Evolutionary conservation across 2,888 invertebrate genomes (phyloP).

Genomic region (Drosophila borealis): DNA sequence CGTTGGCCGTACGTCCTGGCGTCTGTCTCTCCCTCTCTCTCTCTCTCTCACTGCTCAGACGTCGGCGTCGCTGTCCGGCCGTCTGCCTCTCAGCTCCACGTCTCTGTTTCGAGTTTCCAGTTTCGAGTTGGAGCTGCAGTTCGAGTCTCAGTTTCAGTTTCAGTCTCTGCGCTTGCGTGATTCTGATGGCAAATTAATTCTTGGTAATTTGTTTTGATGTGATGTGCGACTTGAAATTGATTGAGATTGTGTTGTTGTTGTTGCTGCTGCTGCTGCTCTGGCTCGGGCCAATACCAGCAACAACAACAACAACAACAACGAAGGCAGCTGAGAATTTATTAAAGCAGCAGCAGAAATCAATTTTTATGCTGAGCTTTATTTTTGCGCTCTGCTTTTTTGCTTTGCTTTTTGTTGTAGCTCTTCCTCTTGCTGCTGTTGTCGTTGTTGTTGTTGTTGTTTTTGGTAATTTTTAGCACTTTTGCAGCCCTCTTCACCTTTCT

Average conservation of each 20-base stretch:
- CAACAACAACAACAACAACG: slow-evolving; percentile 25
- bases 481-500: slow-evolving; percentile 10
- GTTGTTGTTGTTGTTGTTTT: slow-evolving; percentile 16
- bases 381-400: slow-evolving; percentile 46
- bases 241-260: slow-evolving; percentile 74
- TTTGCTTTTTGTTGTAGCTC: slow-evolving; percentile 31
- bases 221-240: slow-evolving; percentile 80
- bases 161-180: slow-evolving; percentile 77
- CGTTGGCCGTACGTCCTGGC: slow-evolving; percentile 36
- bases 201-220: slow-evolving; percentile 83
- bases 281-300: slow-evolving; percentile 38
- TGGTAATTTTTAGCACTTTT: slow-evolving; percentile 18
- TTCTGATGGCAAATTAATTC: slow-evolving; percentile 82
- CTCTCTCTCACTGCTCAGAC: slow-evolving; percentile 2
- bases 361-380: slow-evolving; percentile 67
- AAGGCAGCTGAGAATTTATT: slow-evolving; percentile 63
- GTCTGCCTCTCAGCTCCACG: background rate
- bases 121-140: slow-evolving; percentile 26
- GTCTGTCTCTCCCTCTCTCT: slow-evolving; percentile 7
- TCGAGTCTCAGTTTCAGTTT: slow-evolving; percentile 44
- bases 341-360: slow-evolving; percentile 77
- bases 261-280: slow-evolving; percentile 26
- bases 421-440: slow-evolving; percentile 3
- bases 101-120: slow-evolving; percentile 16
- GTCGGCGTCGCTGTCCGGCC: slow-evolving; percentile 6